Percentiles rank a stretch among this genome's conserved stretches.
Evolutionary conservation across 2,797 vertebrate genomes (phyloP).

Genomic region (Sphenodon punctatus): DNA sequence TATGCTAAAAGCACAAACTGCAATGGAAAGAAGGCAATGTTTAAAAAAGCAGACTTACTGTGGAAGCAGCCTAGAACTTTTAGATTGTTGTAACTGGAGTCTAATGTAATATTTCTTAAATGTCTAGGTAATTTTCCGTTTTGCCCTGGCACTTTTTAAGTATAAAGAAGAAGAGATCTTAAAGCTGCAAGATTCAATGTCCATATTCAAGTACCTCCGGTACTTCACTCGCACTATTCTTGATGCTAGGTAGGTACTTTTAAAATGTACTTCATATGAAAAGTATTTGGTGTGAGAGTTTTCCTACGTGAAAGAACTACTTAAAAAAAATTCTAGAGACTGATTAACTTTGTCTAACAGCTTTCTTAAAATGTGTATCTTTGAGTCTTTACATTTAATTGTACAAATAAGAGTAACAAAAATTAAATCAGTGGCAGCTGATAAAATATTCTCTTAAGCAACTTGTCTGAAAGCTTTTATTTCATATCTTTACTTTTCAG

Average conservation of each 20-base stretch:
- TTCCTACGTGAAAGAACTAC: not conserved
- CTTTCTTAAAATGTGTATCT: not conserved
- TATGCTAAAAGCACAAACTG: no score
- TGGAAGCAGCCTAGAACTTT: no score
- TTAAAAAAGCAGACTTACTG: no score
- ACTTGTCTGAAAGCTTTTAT: not conserved
- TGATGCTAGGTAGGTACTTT: constrained; percentile 84
- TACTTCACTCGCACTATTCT: constrained; percentile 92
- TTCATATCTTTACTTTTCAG: not conserved
- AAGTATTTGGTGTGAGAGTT: not conserved
- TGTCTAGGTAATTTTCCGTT: constrained; percentile 93
- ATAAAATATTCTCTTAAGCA: not conserved
- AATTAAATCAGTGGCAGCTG: not conserved
- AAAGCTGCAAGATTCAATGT: constrained; percentile 89
- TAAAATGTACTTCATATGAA: fast-evolving
- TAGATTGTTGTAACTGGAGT: not conserved
- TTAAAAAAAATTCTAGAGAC: not conserved
- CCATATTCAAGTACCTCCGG: constrained; percentile 95
- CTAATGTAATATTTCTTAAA: not conserved
- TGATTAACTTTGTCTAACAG: not conserved
- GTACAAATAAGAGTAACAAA: not conserved
- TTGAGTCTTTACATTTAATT: not conserved
- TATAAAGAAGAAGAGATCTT: constrained; percentile 97
- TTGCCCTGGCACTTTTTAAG: constrained; percentile 94
- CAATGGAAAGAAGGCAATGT: no score